Percentiles rank a stretch among this genome's conserved stretches.
These are phyloP conservation scores for Phalera bucephala DNA, from an alignment of 2,888 invertebrate genomes.

Conservation along the genomic window DNA sequence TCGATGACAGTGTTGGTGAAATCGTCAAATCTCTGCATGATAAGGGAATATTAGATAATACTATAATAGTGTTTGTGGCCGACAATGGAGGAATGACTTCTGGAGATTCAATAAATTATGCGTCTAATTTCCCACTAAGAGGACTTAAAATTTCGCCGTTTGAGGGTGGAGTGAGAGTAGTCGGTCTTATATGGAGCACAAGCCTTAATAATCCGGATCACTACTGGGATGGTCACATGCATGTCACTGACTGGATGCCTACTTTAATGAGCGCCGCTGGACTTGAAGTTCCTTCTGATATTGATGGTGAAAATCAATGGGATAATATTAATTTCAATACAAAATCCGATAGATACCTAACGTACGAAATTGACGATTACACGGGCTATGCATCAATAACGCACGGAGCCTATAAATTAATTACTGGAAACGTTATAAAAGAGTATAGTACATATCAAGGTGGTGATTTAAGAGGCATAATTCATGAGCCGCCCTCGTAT, in stretches of 20 bases:
- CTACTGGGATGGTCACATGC: slow-evolving; percentile 83
- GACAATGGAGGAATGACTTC: slow-evolving; percentile 94
- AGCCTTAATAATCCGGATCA: slow-evolving; percentile 60
- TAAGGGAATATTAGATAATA: slow-evolving; percentile 88
- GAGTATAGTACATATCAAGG: slow-evolving; percentile 53
- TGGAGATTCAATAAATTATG: slow-evolving; percentile 88
- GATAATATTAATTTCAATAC: slow-evolving; percentile 48
- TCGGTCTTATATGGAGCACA: slow-evolving; percentile 87
- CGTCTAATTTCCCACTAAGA: slow-evolving; percentile 91
- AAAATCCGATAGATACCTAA: slow-evolving; percentile 45
- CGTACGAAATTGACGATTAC: slow-evolving; percentile 65
- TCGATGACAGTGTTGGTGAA: slow-evolving; percentile 93
- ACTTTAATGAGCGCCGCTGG: slow-evolving; percentile 82
- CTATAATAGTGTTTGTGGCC: slow-evolving; percentile 92
- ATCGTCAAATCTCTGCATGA: slow-evolving; percentile 86
- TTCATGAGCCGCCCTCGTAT: slow-evolving; percentile 51
- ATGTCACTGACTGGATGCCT: slow-evolving; percentile 92
- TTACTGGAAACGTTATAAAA: slow-evolving; percentile 45
- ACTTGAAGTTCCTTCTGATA: slow-evolving; percentile 37
- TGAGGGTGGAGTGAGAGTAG: slow-evolving; percentile 92
- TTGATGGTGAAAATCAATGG: slow-evolving; percentile 70
- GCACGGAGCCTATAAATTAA: slow-evolving; percentile 56
- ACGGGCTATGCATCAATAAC: slow-evolving; percentile 52
- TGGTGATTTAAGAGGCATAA: slow-evolving; percentile 45
- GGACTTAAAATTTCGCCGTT: slow-evolving; percentile 90